Conservation (phyloP, 2,113 vertebrate genomes). For the Calypte anna region DNA sequence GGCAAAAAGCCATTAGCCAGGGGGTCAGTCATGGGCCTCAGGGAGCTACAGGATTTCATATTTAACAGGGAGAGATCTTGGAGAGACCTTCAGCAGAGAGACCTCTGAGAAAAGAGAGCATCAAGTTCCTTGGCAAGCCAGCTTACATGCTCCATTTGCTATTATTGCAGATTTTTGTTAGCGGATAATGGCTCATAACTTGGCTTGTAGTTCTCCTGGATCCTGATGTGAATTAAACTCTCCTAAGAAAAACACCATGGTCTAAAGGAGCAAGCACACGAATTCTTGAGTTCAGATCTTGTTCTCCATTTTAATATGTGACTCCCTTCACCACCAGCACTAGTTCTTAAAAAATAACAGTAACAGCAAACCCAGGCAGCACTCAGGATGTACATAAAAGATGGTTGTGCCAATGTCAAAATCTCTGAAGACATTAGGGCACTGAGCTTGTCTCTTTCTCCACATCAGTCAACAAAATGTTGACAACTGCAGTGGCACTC, state of each 20-base stretch:
- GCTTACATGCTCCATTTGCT: conserved; percentile 54
- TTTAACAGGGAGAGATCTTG: conserved; percentile 39
- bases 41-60: conserved; percentile 21
- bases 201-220: conserved; percentile 37
- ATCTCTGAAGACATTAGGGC: not conserved
- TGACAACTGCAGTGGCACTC: not conserved
- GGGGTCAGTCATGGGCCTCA: not conserved
- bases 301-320: not conserved
- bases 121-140: conserved; percentile 49
- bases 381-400: not conserved
- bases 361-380: not conserved
- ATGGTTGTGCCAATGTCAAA: not conserved
- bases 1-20: conserved; percentile 40
- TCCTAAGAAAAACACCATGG: not conserved
- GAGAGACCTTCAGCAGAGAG: conserved; percentile 48
- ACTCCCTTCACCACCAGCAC: not conserved
- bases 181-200: conserved; percentile 56
- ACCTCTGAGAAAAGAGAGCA: conserved; percentile 43
- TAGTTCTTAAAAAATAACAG: not conserved
- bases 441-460: not conserved
- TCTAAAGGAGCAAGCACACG: not conserved
- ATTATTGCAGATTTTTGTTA: conserved; percentile 57
- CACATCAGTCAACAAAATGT: not conserved
- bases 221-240: conserved; percentile 23
- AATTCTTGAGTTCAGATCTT: not conserved